Conservation (phyloP, 2,113 vertebrate genomes). For the Mormyrus lacerda region DNA sequence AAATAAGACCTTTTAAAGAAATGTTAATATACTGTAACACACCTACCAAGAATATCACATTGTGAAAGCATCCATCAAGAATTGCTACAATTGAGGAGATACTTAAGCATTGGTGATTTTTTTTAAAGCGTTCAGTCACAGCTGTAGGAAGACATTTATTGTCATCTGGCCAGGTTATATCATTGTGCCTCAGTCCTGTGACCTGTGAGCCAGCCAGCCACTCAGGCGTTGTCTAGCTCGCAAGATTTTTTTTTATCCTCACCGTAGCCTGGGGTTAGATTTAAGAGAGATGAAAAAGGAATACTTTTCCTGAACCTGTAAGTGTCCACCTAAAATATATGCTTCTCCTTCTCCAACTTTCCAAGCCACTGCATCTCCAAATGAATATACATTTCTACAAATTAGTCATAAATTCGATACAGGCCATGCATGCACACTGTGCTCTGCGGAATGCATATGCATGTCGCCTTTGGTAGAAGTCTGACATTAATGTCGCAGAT, state of each 20-base stretch:
- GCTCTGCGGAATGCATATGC: neutral
- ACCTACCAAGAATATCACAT: constrained; percentile 50
- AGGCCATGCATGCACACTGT: neutral
- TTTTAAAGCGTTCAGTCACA: constrained; percentile 55
- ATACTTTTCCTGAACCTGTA: neutral
- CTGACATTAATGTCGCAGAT: neutral
- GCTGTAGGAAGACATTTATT: constrained; percentile 54
- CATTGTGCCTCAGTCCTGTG: constrained; percentile 47
- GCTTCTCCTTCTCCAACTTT: neutral
- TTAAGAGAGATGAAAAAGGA: neutral
- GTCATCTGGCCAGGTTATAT: constrained; percentile 51
- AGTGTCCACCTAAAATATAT: neutral
- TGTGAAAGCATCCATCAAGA: constrained; percentile 52
- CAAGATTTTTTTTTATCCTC: neutral
- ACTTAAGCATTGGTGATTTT: constrained; percentile 21
- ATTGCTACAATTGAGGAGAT: constrained; percentile 38
- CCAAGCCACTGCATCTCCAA: neutral
- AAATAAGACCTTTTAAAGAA: neutral
- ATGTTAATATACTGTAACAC: constrained; percentile 43
- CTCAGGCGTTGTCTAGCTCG: neutral
- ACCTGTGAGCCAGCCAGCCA: constrained; percentile 31
- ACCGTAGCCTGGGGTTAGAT: neutral
- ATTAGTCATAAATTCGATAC: neutral
- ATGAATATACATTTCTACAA: neutral
- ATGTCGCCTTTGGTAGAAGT: neutral